Percentiles rank a stretch among this genome's conserved stretches.
These are phyloP conservation scores for Lochmaea capreae DNA, from an alignment of 2,888 invertebrate genomes.

Conservation along the genomic window DNA sequence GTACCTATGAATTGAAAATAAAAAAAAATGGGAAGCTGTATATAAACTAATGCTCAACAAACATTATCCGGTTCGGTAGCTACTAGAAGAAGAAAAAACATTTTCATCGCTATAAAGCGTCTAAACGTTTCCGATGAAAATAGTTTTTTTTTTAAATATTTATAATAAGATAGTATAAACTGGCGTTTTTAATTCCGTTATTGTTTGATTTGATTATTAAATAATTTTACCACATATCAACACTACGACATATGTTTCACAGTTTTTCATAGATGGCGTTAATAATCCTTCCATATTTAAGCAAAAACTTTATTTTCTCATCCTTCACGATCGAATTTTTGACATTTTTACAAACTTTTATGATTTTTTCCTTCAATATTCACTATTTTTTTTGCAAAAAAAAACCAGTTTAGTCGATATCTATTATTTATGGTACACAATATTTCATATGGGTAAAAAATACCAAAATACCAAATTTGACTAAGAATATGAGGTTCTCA, in stretches of 20 bases:
- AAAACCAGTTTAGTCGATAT: too few species aligned
- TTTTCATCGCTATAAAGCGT: background rate
- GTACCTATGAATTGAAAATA: background rate
- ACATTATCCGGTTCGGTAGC: constrained; percentile 21
- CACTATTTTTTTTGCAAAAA: too few species aligned
- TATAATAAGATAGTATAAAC: background rate
- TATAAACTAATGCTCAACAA: constrained; percentile 30
- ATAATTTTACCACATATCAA: background rate
- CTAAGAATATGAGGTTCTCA: too few species aligned
- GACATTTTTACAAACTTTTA: background rate
- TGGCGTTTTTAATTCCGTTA: background rate
- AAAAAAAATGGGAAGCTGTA: constrained; percentile 28
- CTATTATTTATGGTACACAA: too few species aligned
- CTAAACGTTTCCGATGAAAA: background rate
- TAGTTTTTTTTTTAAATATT: background rate
- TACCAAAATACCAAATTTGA: too few species aligned
- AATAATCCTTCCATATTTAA: background rate
- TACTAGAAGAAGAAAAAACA: background rate
- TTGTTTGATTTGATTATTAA: background rate
- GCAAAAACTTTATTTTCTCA: background rate
- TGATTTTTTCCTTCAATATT: too few species aligned
- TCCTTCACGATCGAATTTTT: background rate
- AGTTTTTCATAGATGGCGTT: background rate
- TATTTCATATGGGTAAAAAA: too few species aligned
- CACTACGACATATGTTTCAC: background rate